These are phyloP conservation scores for Austrofundulus limnaeus DNA, from an alignment of 2,113 vertebrate species.

Conservation along the genomic window DNA sequence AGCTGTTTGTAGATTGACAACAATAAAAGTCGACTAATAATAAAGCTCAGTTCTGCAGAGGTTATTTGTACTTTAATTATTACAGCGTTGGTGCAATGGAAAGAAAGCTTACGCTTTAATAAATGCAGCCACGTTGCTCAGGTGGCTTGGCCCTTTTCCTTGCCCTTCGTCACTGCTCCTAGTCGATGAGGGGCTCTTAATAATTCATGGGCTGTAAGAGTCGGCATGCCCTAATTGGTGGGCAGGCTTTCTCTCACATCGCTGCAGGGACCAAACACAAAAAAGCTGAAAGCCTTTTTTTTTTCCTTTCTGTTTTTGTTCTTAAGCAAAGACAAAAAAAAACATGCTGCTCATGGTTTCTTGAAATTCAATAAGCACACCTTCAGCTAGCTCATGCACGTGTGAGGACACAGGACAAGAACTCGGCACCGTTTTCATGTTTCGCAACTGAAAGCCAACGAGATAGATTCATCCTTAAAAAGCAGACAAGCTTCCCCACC, in stretches of 20 bases:
- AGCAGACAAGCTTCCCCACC: constrained; percentile 28
- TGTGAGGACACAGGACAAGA: constrained; percentile 30
- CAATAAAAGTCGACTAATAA: constrained; percentile 17
- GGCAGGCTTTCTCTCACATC: constrained; percentile 54
- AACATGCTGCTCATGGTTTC: constrained; percentile 43
- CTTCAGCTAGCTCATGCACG: constrained; percentile 45
- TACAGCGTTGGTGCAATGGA: constrained; percentile 5
- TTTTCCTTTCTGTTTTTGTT: not conserved
- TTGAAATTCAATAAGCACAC: constrained; percentile 61
- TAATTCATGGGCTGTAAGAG: constrained; percentile 73
- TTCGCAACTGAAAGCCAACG: constrained; percentile 31
- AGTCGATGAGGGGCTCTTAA: constrained; percentile 66
- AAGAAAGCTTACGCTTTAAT: constrained; percentile 28
- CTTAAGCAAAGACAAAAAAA: constrained; percentile 26
- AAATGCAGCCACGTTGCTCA: constrained; percentile 59
- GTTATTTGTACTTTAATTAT: constrained; percentile 39
- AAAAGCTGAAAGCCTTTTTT: constrained; percentile 36
- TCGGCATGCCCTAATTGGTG: constrained; percentile 67
- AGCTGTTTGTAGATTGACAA: constrained; percentile 26
- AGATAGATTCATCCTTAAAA: constrained; percentile 36
- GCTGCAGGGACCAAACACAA: constrained; percentile 58
- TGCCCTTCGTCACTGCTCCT: constrained; percentile 51
- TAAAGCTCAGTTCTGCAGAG: not conserved
- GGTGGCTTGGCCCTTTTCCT: constrained; percentile 41
- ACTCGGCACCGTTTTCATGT: constrained; percentile 29